Percentiles rank a stretch among this genome's conserved stretches.
Evolutionary conservation across 2,797 vertebrate genomes (phyloP).

Genomic region (Muscicapa striata): DNA sequence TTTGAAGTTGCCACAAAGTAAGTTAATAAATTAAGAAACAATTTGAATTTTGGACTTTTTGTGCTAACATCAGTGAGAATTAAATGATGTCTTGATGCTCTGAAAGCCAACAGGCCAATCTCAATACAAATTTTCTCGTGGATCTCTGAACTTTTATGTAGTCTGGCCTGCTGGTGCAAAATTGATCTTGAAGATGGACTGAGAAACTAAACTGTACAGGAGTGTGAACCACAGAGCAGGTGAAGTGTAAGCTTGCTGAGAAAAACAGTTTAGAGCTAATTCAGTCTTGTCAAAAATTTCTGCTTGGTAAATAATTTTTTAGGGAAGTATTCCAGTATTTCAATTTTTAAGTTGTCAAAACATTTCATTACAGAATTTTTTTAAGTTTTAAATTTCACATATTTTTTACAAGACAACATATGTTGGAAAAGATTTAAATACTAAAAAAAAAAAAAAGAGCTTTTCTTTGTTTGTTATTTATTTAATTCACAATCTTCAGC

Average conservation of each 20-base stretch:
- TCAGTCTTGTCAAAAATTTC: neutral
- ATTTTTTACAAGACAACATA: neutral
- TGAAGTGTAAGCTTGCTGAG: neutral
- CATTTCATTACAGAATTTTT: neutral
- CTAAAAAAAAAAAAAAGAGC: neutral
- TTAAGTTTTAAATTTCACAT: neutral
- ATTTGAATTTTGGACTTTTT: neutral
- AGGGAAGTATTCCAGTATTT: neutral
- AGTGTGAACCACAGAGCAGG: neutral
- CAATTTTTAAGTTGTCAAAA: slow-evolving; percentile 4
- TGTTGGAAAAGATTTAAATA: neutral
- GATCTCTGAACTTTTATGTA: neutral
- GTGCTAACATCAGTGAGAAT: neutral
- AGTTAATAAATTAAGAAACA: slow-evolving; percentile 1
- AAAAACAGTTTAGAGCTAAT: neutral
- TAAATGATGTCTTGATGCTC: neutral
- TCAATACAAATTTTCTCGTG: neutral
- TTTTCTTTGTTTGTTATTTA: neutral
- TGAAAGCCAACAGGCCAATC: neutral
- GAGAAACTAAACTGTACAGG: neutral
- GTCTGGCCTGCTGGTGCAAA: neutral
- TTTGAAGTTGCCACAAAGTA: neutral
- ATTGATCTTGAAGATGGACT: neutral
- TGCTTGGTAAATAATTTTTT: slow-evolving; percentile 4
- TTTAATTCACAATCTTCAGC: neutral